A percentile compares a stretch with the other conserved stretches of the same genome.
Evolutionary conservation across 2,113 vertebrate genomes (phyloP).

Genomic region (Chrysochloris asiatica): DNA sequence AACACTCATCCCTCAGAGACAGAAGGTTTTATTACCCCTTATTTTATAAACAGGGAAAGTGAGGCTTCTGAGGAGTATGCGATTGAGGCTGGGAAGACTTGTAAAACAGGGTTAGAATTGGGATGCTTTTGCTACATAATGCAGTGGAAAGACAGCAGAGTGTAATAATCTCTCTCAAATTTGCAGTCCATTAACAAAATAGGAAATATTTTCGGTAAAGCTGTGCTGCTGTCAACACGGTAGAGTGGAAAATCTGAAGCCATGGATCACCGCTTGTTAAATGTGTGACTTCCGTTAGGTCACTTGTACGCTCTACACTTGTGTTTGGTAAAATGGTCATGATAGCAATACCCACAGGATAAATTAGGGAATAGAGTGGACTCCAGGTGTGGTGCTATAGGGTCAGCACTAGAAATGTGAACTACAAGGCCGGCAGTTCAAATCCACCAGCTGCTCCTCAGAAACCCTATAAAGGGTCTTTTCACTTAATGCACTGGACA

Average conservation of each 20-base stretch:
- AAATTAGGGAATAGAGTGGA: background rate
- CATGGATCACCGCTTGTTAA: background rate
- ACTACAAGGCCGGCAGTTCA: too few relatives aligned
- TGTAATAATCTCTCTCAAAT: conserved; percentile 31
- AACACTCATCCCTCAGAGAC: conserved; percentile 51
- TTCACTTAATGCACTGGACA: too few relatives aligned
- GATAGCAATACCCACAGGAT: background rate
- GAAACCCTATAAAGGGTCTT: too few relatives aligned
- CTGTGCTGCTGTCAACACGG: too few relatives aligned
- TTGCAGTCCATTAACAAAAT: conserved; percentile 40
- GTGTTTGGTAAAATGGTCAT: background rate
- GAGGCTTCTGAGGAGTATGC: background rate
- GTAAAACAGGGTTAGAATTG: background rate
- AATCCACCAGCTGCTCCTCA: too few relatives aligned
- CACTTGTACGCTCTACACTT: background rate
- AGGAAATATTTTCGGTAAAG: background rate
- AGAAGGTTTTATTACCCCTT: conserved; percentile 63
- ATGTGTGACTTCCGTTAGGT: background rate
- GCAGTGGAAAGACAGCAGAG: background rate
- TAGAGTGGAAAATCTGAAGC: background rate
- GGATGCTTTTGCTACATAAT: background rate
- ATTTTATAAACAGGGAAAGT: conserved; percentile 63
- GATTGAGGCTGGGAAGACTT: background rate
- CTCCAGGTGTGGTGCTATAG: too few relatives aligned
- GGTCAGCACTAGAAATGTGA: too few relatives aligned